Evolutionary conservation across 2,797 vertebrate genomes (phyloP), one percentile per base, ranked within the genome.

Genomic region (Enteromius afrohamiltoni): DNA sequence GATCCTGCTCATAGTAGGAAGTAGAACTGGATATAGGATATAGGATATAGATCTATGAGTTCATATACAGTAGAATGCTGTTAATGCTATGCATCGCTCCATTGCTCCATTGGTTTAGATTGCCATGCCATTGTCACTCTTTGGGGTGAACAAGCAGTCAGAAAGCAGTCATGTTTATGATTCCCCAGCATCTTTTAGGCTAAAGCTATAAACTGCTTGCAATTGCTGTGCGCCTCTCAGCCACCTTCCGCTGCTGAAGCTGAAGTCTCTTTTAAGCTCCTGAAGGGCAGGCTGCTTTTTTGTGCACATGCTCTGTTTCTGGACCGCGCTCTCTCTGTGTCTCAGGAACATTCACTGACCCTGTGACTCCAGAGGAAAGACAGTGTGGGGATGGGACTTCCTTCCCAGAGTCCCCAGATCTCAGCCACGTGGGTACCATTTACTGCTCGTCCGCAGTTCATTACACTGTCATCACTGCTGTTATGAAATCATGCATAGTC

Each of bases 341-440:
- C 93, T 91, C 90, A 96, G 95, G 95, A 91, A 94, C 84, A 86
- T 92, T 92, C 94, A 95, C 86, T 68, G 96, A 98, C 81, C 95
- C 95, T 37, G 91, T 95, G 87, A 95, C 95, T 86, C 95, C 96
- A 1, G 98, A 97, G 85, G 98, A 99, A 93, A 96, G 98, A 86
- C 97, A 99, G 91, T 97, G 97, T 10, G 98, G 98, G 0, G 98
- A 99, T 0, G 98, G 98, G 89, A 99, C 98, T 0, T 99, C 98
- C 88, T 97, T 99, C 87, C 98, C 98, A 0, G 98, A 99, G 93
- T 98, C 96, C 34, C 98, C 98, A 79, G 97, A 98, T 92, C 96
- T 97, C 88, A 97, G 94, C 93, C 97, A 97, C 94, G 96, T 97
- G 90, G 83, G 95, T 85, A 90, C 84, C 85, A 78, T 82, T 87